Evolutionary conservation across 2,888 invertebrate species (phyloP), one percentile per base, ranked within the genome.

Genomic region (Proisotoma minuta): DNA sequence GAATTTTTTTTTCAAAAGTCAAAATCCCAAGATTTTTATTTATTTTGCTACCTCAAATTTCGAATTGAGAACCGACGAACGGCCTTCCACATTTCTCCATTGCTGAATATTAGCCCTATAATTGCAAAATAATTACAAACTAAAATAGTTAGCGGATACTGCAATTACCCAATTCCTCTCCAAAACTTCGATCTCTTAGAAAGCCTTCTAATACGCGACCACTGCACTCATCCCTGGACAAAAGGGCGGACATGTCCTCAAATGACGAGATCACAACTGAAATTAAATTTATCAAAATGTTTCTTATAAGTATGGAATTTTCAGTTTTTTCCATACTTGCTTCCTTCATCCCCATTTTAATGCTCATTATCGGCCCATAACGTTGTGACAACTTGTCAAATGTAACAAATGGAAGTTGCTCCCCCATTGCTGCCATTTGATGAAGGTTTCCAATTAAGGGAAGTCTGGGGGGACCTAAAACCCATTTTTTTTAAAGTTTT

Each of bases 21-120:
- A n/a, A n/a, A n/a, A n/a, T n/a, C n/a, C n/a, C n/a, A n/a, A n/a
- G n/a, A n/a, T n/a, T n/a, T n/a, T n/a, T n/a, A n/a, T n/a, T n/a
- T n/a, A n/a, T n/a, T n/a, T n/a, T n/a, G n/a, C n/a, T n/a, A n/a
- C 51, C 68, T 59, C 4, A 66, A 58, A 22, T 64, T 64, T 28
- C 66, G 52, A 2, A 71, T 26, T 2, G 69, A 63, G 39, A 69
- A 71, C 15, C 68, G 40, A 2, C 71, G 51, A 8, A 69, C 66
- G 3, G 68, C 65, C 51, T 64, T 69, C 72, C 72, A 72, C 5
- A 48, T 10, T 10, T 59, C 53, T 12, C 69, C 70, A 26, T 69
- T 66, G 15, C 62, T 53, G 34, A 68, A 66, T 12, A 67, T 18
- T 8, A 64, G 54, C 10, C 65, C 66, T 63, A 20, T n/a, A 49